phyloP scores from a whole-genome alignment of 2,797 vertebrate species.

The Anolis apletophallus region DNA sequence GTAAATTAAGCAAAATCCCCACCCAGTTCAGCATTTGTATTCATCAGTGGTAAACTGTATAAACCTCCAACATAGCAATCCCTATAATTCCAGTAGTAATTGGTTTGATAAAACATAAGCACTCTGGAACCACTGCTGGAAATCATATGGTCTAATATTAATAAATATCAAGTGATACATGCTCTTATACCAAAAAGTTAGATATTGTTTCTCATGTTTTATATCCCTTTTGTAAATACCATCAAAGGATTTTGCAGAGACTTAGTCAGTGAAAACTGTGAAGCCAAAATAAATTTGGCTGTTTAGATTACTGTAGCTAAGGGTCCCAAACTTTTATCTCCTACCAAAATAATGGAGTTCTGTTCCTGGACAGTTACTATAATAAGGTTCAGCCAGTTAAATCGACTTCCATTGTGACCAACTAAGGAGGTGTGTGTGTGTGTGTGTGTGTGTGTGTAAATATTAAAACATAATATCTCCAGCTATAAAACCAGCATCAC shows the following conservation, averaged over 20 bases:
- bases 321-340: constrained; percentile 68
- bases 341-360: constrained; percentile 58
- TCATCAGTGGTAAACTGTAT: background rate
- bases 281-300: constrained; percentile 79
- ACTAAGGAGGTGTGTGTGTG: constrained; percentile 2
- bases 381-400: constrained; percentile 50
- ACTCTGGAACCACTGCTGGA: background rate
- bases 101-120: background rate
- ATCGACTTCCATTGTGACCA: background rate
- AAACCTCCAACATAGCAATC: background rate
- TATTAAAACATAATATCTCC: background rate
- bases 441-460: background rate
- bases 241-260: constrained; percentile 79
- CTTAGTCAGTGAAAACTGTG: constrained; percentile 73
- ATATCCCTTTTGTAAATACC: constrained; percentile 73
- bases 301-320: constrained; percentile 74
- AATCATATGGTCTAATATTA: background rate
- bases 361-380: constrained; percentile 57
- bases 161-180: background rate
- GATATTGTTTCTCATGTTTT: constrained; percentile 63
- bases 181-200: constrained; percentile 69
- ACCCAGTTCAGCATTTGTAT: background rate
- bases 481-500: too few species aligned
- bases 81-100: background rate
- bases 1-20: background rate